Conservation (phyloP, 2,113 vertebrate genomes). For the Lophura nycthemera region DNA sequence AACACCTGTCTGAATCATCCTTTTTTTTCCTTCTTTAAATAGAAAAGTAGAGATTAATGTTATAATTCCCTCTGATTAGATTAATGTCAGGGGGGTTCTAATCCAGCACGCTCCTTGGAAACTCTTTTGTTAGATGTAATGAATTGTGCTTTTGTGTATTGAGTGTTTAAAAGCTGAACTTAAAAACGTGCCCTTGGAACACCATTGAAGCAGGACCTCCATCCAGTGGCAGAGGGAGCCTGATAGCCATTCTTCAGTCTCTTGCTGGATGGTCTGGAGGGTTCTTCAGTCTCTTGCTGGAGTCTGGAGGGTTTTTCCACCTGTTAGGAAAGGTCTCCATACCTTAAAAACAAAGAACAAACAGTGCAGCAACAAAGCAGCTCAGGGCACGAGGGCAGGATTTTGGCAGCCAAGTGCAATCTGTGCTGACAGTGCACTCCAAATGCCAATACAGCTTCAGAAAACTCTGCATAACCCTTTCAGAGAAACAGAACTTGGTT, state of each 20-base stretch:
- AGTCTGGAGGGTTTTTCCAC: not conserved
- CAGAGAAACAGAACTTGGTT: not conserved
- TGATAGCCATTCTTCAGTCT: rapidly evolving
- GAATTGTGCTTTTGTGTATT: not conserved
- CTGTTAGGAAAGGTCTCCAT: not conserved
- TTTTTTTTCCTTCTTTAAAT: not conserved
- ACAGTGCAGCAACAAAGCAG: not conserved
- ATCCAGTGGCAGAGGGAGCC: not conserved
- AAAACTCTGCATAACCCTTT: not conserved
- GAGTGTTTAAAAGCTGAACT: not conserved
- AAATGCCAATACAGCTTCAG: not conserved
- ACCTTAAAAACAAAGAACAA: not conserved
- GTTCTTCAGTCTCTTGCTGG: not conserved
- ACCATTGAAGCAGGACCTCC: not conserved
- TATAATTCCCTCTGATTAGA: slow-evolving; percentile 36
- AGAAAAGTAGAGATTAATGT: not conserved
- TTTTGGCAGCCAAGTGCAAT: not conserved
- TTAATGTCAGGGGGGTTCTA: slow-evolving; percentile 28
- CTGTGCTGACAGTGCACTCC: not conserved
- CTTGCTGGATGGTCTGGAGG: not conserved
- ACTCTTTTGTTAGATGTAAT: not conserved
- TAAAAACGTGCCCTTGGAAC: not conserved
- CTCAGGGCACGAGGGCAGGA: not conserved
- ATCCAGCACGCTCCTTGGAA: not conserved
- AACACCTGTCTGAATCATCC: slow-evolving; percentile 36